phyloP scores from a whole-genome alignment of 2,888 invertebrate genomes.

The Heteromyza rotundicornis region DNA sequence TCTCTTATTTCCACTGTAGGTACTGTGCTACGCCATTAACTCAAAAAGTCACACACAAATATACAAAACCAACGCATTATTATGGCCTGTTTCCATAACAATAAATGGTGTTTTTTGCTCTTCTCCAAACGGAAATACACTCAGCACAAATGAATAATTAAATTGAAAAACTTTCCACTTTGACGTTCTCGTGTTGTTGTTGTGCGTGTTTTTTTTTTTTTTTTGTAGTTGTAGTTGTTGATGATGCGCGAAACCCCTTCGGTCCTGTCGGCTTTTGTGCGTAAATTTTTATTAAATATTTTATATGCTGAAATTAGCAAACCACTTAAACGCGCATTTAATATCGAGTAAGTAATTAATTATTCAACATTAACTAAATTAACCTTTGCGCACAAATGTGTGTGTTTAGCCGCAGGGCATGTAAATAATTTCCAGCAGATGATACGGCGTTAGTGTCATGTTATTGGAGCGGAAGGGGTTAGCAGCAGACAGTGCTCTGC shows the following conservation, averaged over 20 bases:
- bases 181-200: constrained; percentile 5
- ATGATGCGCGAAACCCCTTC: no score
- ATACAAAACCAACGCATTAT: no score
- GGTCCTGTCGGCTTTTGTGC: constrained; percentile 23
- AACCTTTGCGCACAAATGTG: constrained; percentile 27
- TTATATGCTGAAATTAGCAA: constrained; percentile 32
- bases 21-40: no score
- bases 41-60: no score
- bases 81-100: no score
- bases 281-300: constrained; percentile 53
- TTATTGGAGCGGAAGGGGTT: not conserved
- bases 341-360: constrained; percentile 51
- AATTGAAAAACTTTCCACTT: constrained; percentile 12
- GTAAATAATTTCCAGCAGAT: not conserved
- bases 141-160: constrained; percentile 2
- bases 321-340: constrained; percentile 51
- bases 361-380: constrained; percentile 52
- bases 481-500: no score
- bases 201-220: constrained; percentile 24
- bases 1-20: no score
- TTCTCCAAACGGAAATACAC: no score
- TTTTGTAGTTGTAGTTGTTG: no score
- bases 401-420: constrained; percentile 14
- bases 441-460: not conserved
- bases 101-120: no score